These are phyloP conservation scores for Campylomormyrus tamandua DNA, from an alignment of 2,113 vertebrate species.

Conservation along the genomic window DNA sequence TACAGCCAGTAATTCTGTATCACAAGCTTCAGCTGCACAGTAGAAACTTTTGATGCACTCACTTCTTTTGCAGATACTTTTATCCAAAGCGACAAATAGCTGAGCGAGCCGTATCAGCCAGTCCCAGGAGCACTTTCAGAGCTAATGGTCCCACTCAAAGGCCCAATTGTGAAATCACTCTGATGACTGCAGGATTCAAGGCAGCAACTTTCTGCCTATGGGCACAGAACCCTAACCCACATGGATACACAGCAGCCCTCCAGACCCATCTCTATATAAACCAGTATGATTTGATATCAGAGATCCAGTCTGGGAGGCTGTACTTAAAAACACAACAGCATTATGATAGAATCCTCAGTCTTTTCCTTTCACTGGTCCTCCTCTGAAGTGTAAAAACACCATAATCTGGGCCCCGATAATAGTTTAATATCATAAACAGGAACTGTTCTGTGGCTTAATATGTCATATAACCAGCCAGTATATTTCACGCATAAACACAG, in stretches of 20 bases:
- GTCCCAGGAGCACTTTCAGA: neutral
- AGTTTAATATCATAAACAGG: neutral
- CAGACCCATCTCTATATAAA: neutral
- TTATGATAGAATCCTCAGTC: neutral
- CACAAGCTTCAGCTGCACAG: neutral
- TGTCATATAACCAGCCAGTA: neutral
- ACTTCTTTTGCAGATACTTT: neutral
- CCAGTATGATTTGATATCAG: neutral
- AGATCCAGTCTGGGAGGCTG: neutral
- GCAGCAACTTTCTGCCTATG: neutral
- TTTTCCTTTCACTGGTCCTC: neutral
- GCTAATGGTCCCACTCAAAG: neutral
- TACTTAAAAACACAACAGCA: neutral
- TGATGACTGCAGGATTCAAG: neutral
- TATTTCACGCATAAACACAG: neutral
- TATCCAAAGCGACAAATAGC: neutral
- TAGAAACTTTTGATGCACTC: neutral
- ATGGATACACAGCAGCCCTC: neutral
- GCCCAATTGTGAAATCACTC: neutral
- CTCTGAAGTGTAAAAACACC: neutral
- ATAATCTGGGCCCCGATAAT: neutral
- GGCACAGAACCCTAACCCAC: neutral
- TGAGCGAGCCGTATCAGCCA: neutral
- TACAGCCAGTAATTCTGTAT: neutral
- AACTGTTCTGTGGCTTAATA: neutral